Conservation (phyloP, 2,888 invertebrate genomes). For the Caenorhabditis sp. region DNA sequence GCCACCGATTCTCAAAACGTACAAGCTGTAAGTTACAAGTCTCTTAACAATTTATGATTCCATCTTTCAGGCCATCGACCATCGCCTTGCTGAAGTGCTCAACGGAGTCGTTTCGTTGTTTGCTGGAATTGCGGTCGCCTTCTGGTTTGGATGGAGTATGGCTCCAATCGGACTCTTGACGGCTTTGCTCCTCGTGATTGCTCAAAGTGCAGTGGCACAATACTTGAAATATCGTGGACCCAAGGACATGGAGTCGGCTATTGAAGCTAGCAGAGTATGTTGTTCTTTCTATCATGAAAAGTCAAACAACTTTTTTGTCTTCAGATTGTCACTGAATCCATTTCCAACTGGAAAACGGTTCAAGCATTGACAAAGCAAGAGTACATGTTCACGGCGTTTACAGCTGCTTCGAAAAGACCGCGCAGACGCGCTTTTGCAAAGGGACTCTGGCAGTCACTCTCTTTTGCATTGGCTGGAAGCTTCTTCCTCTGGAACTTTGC, state of each 20-base stretch:
- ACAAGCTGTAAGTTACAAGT: conserved; percentile 79
- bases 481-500: conserved; percentile 72
- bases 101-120: conserved; percentile 66
- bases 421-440: conserved; percentile 61
- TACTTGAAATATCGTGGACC: conserved; percentile 69
- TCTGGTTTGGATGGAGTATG: conserved; percentile 74
- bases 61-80: conserved; percentile 67
- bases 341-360: conserved; percentile 80
- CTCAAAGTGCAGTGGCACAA: conserved; percentile 63
- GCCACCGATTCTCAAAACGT: conserved; percentile 81
- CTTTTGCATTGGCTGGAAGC: conserved; percentile 60
- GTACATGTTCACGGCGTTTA: conserved; percentile 73
- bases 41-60: neutral
- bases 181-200: conserved; percentile 54
- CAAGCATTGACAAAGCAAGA: conserved; percentile 80
- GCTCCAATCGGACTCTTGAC: conserved; percentile 72
- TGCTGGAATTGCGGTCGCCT: conserved; percentile 70
- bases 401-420: conserved; percentile 57
- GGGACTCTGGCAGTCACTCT: conserved; percentile 68
- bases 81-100: conserved; percentile 72
- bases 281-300: neutral
- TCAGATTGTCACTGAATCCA: conserved; percentile 80
- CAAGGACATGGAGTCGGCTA: conserved; percentile 65
- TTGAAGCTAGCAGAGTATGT: conserved; percentile 67
- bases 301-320: neutral